Evolutionary conservation across 2,888 invertebrate species (phyloP).

Genomic region (Drosophila prostipennis): DNA sequence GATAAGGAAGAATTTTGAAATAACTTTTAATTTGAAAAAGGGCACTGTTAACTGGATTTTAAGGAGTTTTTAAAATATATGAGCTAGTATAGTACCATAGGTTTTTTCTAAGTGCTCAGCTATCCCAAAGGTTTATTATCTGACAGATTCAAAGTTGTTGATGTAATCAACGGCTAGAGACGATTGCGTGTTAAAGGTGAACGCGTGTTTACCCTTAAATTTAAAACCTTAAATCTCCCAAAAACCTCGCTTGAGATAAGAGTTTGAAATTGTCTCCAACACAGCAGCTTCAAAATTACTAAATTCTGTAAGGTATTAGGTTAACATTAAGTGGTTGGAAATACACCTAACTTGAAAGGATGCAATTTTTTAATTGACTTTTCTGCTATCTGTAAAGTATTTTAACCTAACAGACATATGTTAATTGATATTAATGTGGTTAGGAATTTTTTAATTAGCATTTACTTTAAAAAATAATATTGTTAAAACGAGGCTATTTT

Average conservation of each 20-base stretch:
- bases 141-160: constrained; percentile 28
- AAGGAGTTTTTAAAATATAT: too few species aligned
- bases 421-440: too few species aligned
- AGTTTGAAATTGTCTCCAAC: background rate
- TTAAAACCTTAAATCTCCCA: background rate
- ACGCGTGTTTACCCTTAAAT: background rate
- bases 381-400: background rate
- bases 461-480: too few species aligned
- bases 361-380: background rate
- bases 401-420: background rate
- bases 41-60: too few species aligned
- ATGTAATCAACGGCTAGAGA: constrained; percentile 25
- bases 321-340: background rate
- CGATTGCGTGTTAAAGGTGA: constrained; percentile 44
- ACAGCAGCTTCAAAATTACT: background rate
- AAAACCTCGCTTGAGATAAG: constrained; percentile 1
- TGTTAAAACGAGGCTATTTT: too few species aligned
- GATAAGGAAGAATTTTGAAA: too few species aligned
- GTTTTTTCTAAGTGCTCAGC: constrained; percentile 10
- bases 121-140: constrained; percentile 38
- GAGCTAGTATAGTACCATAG: background rate
- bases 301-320: background rate
- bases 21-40: too few species aligned
- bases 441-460: too few species aligned
- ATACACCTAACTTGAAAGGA: background rate